phyloP scores from a whole-genome alignment of 1,140 invertebrate genomes.

The Vanessa atalanta region DNA sequence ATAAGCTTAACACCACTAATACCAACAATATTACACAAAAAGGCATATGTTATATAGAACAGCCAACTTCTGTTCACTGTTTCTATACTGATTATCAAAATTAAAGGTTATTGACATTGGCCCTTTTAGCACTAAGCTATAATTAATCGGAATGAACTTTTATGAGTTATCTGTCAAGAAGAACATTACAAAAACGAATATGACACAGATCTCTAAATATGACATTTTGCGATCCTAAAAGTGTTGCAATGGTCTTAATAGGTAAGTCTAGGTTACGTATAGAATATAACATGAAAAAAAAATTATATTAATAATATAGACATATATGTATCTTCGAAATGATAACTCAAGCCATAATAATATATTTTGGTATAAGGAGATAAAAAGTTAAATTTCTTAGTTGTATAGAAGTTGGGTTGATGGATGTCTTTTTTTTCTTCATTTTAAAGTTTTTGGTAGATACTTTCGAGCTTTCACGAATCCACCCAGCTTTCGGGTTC shows the following conservation, averaged over 20 bases:
- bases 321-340: slow-evolving; percentile 74
- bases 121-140: too few species aligned
- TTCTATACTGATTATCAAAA: too few species aligned
- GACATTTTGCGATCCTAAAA: slow-evolving; percentile 75
- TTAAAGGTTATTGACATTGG: too few species aligned
- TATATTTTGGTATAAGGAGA: slow-evolving; percentile 80
- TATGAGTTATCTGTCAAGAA: slow-evolving; percentile 30
- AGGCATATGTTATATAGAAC: too few species aligned
- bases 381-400: slow-evolving; percentile 68
- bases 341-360: slow-evolving; percentile 79
- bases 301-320: slow-evolving; percentile 70
- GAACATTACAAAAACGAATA: slow-evolving; percentile 57
- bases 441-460: slow-evolving; percentile 44
- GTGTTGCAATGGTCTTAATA: slow-evolving; percentile 75
- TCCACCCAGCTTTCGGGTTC: slow-evolving; percentile 60
- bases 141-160: too few species aligned
- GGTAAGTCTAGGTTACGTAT: slow-evolving; percentile 74
- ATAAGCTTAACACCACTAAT: too few species aligned
- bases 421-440: slow-evolving; percentile 36
- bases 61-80: too few species aligned
- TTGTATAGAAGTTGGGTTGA: slow-evolving; percentile 61
- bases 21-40: too few species aligned
- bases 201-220: slow-evolving; percentile 69
- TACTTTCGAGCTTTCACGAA: slow-evolving; percentile 47
- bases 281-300: slow-evolving; percentile 71